phyloP scores from a whole-genome alignment of 2,797 vertebrate species.

The Hydrocynus forskahlii region DNA sequence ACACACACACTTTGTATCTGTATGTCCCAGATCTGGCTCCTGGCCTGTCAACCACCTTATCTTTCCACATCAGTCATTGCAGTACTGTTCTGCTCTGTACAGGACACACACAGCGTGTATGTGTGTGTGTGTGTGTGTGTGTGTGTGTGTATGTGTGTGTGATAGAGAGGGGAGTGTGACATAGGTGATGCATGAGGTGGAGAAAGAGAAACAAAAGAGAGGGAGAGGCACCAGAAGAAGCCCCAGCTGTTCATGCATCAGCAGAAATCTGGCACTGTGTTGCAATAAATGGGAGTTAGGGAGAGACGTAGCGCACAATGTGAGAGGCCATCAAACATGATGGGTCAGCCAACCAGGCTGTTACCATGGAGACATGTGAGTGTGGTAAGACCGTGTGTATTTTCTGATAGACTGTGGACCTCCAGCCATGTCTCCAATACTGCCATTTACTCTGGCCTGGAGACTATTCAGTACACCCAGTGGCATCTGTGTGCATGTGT shows the following conservation, averaged over 20 bases:
- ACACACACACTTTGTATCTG: background rate
- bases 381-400: conserved; percentile 33
- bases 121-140: background rate
- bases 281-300: conserved; percentile 41
- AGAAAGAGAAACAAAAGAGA: conserved; percentile 25
- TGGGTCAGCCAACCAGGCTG: conserved; percentile 62
- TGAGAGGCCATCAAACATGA: conserved; percentile 63
- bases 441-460: conserved; percentile 22
- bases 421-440: conserved; percentile 32
- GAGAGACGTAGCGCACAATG: conserved; percentile 49
- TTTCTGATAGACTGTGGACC: conserved; percentile 20
- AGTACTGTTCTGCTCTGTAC: background rate
- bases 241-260: conserved; percentile 51
- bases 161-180: background rate
- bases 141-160: background rate
- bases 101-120: conserved; percentile 3
- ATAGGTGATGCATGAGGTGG: conserved; percentile 12
- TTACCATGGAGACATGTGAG: conserved; percentile 70
- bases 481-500: background rate
- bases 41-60: conserved; percentile 17
- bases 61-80: conserved; percentile 7
- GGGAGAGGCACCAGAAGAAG: conserved; percentile 20
- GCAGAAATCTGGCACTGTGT: conserved; percentile 38
- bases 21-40: background rate
- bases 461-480: background rate